Evolutionary conservation across 2,113 vertebrate species (phyloP).

Genomic region (Microcebus jonahi): DNA sequence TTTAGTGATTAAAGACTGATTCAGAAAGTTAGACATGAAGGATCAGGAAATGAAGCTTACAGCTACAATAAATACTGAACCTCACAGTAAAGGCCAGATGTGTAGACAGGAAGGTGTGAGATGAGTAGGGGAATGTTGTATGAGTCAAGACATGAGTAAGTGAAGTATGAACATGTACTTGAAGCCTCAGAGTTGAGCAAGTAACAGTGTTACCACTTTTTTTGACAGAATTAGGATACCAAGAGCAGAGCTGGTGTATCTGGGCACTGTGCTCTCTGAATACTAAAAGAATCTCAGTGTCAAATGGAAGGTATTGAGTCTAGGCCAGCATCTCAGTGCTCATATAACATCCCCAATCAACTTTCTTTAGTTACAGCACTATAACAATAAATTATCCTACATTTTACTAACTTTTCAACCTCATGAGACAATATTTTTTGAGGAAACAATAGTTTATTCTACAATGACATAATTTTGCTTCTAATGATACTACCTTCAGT

Average conservation of each 20-base stretch:
- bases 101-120: neutral
- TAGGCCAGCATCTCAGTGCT: neutral
- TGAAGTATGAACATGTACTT: neutral
- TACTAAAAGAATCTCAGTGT: neutral
- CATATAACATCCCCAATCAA: neutral
- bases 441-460: neutral
- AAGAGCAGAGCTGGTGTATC: neutral
- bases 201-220: neutral
- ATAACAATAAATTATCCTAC: neutral
- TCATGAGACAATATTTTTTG: neutral
- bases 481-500: neutral
- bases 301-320: neutral
- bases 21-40: neutral
- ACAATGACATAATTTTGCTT: neutral
- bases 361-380: neutral
- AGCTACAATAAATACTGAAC: neutral
- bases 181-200: neutral
- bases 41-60: neutral
- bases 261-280: neutral
- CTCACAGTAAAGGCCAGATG: neutral
- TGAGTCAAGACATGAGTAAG: neutral
- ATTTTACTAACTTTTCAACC: neutral
- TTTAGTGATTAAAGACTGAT: neutral
- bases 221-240: neutral
- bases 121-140: neutral